phyloP scores from a whole-genome alignment of 2,888 invertebrate genomes.

The Platycnemis pennipes region DNA sequence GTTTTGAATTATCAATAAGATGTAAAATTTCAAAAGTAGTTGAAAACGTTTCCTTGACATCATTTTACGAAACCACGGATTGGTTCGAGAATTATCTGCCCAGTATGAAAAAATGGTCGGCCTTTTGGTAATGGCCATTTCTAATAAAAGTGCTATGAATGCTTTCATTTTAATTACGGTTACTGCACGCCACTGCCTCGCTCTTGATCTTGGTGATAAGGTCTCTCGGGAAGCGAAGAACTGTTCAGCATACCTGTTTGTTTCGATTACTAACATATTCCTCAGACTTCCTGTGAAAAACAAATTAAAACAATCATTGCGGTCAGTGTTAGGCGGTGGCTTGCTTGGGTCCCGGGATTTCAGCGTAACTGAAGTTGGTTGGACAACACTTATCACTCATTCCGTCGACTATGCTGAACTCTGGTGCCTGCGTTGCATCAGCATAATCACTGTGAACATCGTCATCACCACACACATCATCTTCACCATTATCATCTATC shows the following conservation, averaged over 20 bases:
- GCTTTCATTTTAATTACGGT: conserved; percentile 72
- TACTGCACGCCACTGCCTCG: conserved; percentile 71
- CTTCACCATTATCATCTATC: neutral
- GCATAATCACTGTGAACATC: neutral
- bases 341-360: conserved; percentile 72
- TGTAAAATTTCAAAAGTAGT: neutral
- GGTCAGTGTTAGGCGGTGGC: conserved; percentile 71
- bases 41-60: neutral
- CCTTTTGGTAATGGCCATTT: conserved; percentile 72
- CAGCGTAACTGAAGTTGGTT: conserved; percentile 31
- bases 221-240: conserved; percentile 70
- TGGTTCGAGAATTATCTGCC: conserved; percentile 72
- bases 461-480: neutral
- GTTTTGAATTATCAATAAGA: neutral
- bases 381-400: too few species aligned
- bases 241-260: conserved; percentile 72
- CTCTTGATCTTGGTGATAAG: conserved; percentile 69
- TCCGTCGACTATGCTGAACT: too few species aligned
- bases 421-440: neutral
- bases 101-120: conserved; percentile 72
- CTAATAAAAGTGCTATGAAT: conserved; percentile 72
- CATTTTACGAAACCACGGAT: conserved; percentile 73
- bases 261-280: conserved; percentile 71
- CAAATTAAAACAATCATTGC: conserved; percentile 73
- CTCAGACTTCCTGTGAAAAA: conserved; percentile 71